Evolutionary conservation across 37 sponge, comb jelly and placozoan genomes (phyloP).

Genomic region (Cladorhizidae sp.): DNA sequence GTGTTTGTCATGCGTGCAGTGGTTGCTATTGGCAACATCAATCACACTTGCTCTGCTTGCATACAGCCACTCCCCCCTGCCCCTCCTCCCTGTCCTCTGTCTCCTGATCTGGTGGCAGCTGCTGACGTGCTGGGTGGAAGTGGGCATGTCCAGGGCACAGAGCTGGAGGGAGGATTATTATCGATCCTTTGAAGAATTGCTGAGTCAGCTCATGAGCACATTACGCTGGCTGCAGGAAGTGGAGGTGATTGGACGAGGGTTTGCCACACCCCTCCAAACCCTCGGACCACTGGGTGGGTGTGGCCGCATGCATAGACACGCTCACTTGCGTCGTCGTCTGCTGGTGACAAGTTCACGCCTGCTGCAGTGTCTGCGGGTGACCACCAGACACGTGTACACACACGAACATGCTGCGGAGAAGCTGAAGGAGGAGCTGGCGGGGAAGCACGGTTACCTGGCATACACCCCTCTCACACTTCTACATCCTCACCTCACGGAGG

Average conservation of each 20-base stretch:
- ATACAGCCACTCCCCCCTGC: neutral
- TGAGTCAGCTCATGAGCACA: slow-evolving; percentile 25
- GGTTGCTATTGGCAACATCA: neutral
- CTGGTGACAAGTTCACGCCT: slow-evolving; percentile 1
- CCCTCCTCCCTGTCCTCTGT: neutral
- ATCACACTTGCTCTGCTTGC: neutral
- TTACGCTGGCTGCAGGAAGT: slow-evolving; percentile 22
- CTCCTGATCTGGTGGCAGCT: neutral
- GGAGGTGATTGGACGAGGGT: slow-evolving; percentile 36
- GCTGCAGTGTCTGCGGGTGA: neutral
- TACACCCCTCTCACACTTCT: neutral
- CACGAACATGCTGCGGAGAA: neutral
- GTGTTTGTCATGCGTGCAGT: neutral
- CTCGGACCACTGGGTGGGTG: slow-evolving; percentile 18
- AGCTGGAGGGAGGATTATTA: neutral
- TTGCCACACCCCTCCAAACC: slow-evolving; percentile 2
- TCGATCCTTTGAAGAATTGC: slow-evolving; percentile 3
- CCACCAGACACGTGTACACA: neutral
- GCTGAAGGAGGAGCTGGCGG: slow-evolving; percentile 10
- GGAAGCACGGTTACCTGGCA: slow-evolving; percentile 3
- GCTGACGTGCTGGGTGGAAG: neutral
- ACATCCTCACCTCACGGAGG: slow-evolving; percentile 6
- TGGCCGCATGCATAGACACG: slow-evolving; percentile 2
- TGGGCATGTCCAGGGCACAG: neutral
- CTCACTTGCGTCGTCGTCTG: slow-evolving; percentile 16